Base-by-base conservation (phyloP, 2,113 vertebrate genomes). In the Archilochus colubris region DNA sequence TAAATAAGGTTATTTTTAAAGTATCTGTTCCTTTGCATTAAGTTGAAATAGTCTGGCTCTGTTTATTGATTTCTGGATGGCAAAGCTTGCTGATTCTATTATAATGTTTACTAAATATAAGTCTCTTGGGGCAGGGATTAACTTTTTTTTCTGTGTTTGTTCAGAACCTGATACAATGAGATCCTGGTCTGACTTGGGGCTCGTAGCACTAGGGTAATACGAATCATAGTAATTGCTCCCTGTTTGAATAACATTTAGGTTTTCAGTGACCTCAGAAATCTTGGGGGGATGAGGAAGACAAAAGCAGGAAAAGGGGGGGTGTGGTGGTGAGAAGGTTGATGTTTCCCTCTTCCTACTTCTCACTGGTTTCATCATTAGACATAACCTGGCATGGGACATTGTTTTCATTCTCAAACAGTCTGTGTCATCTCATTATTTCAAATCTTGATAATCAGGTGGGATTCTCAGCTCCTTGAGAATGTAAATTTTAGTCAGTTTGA, bases 61-160 rank as follows among this genome's bases (percentile, higher is more conserved):
- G 82, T 44, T 78, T 70, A 28, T 90, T 88, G 94, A 69, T 92
- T 86, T 88, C 69, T 90, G 69, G 86, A 36, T 90, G 74, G 61
- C 85, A 88, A 93, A 94, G 50, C 80, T 93, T 95, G 85, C 76
- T 95, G 57, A 91, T 95, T 93, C 73, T 95, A 7, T 88, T 63
- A n/a, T 94, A 54, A 76, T 97, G 93, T 94, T 88, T 95, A 83
- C 68, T 92, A 90, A 89, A 77, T 86, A 30, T 31, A 86, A 94
- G 38, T 88, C 36, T 91, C 93, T 78, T 66, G 92, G 88, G 85
- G 82, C 93, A 94, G 88, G 73, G 88, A 95, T 95, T 94, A 97
- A 95, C 94, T 95, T 81, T 97, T 91, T 95, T 95, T 95, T 95
- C 95, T 95, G 85, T 96, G 95, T 97, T 96, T 97, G 95, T 97